A percentile compares a stretch with the other conserved stretches of the same genome.
These are phyloP conservation scores for Periophthalmodon schlosseri DNA, from an alignment of 2,113 vertebrate species.

Conservation along the genomic window DNA sequence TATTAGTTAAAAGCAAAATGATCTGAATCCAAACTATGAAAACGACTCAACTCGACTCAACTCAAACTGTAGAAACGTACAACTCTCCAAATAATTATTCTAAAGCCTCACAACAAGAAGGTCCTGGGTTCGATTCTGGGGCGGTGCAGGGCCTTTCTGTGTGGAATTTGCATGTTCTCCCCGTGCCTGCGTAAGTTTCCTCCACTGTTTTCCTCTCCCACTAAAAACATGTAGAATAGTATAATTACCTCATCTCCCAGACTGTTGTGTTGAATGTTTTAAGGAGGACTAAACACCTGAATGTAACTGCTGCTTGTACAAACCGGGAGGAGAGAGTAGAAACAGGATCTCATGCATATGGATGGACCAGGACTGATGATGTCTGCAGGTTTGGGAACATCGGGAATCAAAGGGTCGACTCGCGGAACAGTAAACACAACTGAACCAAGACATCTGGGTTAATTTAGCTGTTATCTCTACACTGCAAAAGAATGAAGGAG, in stretches of 20 bases:
- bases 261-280: constrained; percentile 50
- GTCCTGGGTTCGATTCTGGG: too few relatives aligned
- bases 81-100: too few relatives aligned
- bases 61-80: too few relatives aligned
- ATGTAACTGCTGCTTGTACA: constrained; percentile 50
- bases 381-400: constrained; percentile 22
- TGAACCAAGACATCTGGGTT: constrained; percentile 21
- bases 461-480: constrained; percentile 36
- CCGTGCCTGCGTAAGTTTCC: too few relatives aligned
- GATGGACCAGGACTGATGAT: constrained; percentile 33
- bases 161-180: too few relatives aligned
- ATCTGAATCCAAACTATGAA: too few relatives aligned
- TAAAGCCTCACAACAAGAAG: too few relatives aligned
- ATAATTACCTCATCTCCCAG: background rate
- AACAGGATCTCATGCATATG: constrained; percentile 61
- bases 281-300: constrained; percentile 60
- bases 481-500: background rate
- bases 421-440: constrained; percentile 16
- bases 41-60: too few relatives aligned
- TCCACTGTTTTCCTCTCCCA: too few relatives aligned
- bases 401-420: constrained; percentile 36
- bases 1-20: too few relatives aligned
- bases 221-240: too few relatives aligned
- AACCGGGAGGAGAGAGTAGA: constrained; percentile 25
- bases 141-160: too few relatives aligned